Conservation (phyloP, 2,797 vertebrate species). For the Sebastes diaconus region DNA sequence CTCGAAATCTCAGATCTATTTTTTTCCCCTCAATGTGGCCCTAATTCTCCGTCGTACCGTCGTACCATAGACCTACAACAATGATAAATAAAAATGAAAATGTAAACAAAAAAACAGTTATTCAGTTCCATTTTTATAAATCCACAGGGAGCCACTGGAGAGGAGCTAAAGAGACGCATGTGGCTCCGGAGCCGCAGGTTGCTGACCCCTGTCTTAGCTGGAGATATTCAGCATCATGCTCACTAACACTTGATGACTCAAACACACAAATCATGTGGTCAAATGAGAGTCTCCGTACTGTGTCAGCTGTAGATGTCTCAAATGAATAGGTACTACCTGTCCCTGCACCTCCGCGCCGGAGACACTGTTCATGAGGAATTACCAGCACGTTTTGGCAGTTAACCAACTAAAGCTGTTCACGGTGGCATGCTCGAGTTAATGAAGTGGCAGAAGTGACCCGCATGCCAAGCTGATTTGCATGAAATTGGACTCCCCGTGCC, state of each 20-base stretch:
- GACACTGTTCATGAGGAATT: background rate
- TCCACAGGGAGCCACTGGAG: too few species aligned
- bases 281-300: background rate
- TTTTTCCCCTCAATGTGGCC: too few species aligned
- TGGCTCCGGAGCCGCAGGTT: too few species aligned
- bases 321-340: background rate
- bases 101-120: too few species aligned
- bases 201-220: too few species aligned
- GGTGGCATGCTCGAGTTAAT: background rate
- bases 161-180: too few species aligned
- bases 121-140: too few species aligned
- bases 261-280: background rate
- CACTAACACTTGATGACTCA: background rate
- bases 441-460: background rate
- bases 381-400: too few species aligned
- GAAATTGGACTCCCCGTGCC: constrained; percentile 2
- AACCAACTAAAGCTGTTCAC: background rate
- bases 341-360: background rate
- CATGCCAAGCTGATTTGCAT: constrained; percentile 11
- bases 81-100: too few species aligned
- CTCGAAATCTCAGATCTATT: too few species aligned
- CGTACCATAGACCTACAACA: too few species aligned
- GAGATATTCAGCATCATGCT: background rate
- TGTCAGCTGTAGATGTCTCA: background rate
- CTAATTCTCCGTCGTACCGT: too few species aligned